A percentile compares a stretch with the other conserved stretches of the same genome.
phyloP scores from a whole-genome alignment of 2,113 vertebrate genomes.

The Dolichotis patagonum region DNA sequence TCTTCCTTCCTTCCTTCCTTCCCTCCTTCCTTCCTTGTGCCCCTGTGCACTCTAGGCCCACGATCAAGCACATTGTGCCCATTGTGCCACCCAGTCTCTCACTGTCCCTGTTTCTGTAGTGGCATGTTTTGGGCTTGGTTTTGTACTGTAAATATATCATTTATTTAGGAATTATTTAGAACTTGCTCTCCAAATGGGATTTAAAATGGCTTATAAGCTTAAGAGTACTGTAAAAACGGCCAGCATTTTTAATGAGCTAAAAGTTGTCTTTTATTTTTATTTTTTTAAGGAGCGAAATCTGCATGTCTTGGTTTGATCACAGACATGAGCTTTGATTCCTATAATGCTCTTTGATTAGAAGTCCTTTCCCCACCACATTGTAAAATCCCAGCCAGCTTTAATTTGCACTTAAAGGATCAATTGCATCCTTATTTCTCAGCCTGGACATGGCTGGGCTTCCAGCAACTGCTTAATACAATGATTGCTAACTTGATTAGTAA shows the following conservation, averaged over 20 bases:
- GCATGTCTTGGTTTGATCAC: background rate
- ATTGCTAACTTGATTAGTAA: conserved; percentile 14
- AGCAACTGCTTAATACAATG: conserved; percentile 43
- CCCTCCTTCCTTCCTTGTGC: background rate
- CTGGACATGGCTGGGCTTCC: background rate
- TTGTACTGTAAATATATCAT: background rate
- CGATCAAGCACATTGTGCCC: background rate
- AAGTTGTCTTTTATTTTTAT: background rate
- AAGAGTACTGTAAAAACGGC: background rate
- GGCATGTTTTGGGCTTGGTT: background rate
- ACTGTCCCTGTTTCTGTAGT: background rate
- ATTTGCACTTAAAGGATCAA: background rate
- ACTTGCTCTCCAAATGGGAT: background rate
- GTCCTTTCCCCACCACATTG: background rate
- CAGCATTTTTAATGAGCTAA: background rate
- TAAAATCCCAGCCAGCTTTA: background rate
- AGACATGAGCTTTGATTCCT: conserved; percentile 32
- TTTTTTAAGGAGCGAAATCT: background rate
- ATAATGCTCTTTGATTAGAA: conserved; percentile 1
- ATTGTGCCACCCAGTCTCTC: background rate
- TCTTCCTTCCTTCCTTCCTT: no score
- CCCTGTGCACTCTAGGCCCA: background rate
- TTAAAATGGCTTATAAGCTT: background rate
- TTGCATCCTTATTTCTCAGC: background rate
- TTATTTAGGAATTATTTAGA: background rate